Evolutionary conservation across 2,888 invertebrate genomes (phyloP).

Genomic region (Chrysopilus asiliformis): DNA sequence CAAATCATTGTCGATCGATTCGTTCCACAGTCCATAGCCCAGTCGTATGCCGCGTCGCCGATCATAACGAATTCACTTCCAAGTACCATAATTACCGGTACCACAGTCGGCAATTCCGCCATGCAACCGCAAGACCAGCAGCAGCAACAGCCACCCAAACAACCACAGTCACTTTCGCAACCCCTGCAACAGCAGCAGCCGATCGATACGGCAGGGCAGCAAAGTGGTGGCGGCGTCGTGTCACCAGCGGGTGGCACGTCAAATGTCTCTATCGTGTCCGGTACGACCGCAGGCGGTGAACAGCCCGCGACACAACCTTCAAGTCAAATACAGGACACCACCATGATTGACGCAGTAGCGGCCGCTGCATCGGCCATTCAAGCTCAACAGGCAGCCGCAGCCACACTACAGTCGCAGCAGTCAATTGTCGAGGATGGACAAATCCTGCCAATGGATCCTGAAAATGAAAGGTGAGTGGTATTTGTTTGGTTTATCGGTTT

Average conservation of each 20-base stretch:
- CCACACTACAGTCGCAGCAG: not conserved
- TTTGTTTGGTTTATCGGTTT: too few relatives aligned
- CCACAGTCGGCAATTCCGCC: too few relatives aligned
- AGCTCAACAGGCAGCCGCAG: not conserved
- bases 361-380: not conserved
- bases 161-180: conserved; percentile 3
- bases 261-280: not conserved
- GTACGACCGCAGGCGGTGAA: conserved; percentile 16
- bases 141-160: not conserved
- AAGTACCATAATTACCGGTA: too few relatives aligned
- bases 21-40: too few relatives aligned
- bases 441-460: too few relatives aligned
- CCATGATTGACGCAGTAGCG: conserved; percentile 15
- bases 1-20: too few relatives aligned
- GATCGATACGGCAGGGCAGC: conserved; percentile 31
- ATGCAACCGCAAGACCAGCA: conserved; percentile 11
- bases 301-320: too few relatives aligned
- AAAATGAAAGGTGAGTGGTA: too few relatives aligned
- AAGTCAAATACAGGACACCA: too few relatives aligned
- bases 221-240: not conserved
- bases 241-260: too few relatives aligned
- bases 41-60: not conserved
- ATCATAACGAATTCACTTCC: too few relatives aligned
- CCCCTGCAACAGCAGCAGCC: conserved; percentile 17
- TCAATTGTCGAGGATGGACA: too few relatives aligned